Evolutionary conservation across 1,140 invertebrate genomes (phyloP).

Genomic region (Meteorus sp.): DNA sequence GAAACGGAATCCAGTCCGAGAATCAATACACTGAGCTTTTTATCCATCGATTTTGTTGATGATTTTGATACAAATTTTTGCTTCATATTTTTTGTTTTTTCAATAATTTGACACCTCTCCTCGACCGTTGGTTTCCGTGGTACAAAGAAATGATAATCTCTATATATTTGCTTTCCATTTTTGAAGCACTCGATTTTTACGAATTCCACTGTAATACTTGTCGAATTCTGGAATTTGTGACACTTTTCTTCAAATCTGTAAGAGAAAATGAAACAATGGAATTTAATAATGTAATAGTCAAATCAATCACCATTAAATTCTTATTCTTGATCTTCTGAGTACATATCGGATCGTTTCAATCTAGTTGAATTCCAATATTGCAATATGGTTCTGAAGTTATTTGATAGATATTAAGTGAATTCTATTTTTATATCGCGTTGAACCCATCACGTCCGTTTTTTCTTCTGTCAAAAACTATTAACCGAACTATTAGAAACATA

Average conservation of each 20-base stretch:
- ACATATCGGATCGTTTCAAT: no score
- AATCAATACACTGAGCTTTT: conserved; percentile 69
- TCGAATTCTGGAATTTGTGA: conserved; percentile 53
- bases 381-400: no score
- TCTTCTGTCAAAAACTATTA: no score
- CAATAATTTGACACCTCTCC: conserved; percentile 30
- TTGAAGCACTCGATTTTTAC: conserved; percentile 64
- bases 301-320: background rate
- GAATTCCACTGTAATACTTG: conserved; percentile 62
- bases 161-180: conserved; percentile 60
- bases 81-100: conserved; percentile 1
- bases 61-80: no score
- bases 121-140: conserved; percentile 56
- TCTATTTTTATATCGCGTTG: no score
- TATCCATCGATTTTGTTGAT: no score
- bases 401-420: no score
- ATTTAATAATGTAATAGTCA: conserved; percentile 24
- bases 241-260: conserved; percentile 54
- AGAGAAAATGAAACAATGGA: no score
- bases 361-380: no score
- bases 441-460: no score
- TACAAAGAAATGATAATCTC: conserved; percentile 71
- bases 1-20: conserved; percentile 88
- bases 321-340: background rate
- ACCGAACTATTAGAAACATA: no score